Percentiles rank a stretch among this genome's conserved stretches.
These are phyloP conservation scores for Agonopterix subpropinquella DNA, from an alignment of 2,888 invertebrate genomes.

Conservation along the genomic window DNA sequence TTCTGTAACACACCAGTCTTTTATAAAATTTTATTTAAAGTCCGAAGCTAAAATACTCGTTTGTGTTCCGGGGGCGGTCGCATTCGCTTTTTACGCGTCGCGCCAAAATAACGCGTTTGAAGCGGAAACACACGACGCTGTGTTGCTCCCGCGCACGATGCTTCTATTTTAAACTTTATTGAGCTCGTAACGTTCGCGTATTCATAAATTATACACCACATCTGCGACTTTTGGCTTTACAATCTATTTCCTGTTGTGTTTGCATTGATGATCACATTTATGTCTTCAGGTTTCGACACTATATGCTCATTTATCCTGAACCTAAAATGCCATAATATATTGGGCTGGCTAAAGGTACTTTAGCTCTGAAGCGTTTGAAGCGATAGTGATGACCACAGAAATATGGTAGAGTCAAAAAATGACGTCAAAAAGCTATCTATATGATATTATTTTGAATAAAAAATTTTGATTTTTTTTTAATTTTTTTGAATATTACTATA, in stretches of 20 bases:
- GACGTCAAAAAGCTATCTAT: too few species aligned
- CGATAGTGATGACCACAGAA: too few species aligned
- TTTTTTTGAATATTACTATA: too few species aligned
- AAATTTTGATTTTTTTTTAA: too few species aligned
- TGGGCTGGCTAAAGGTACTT: too few species aligned
- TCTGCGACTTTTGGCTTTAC: not conserved
- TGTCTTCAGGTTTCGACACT: not conserved
- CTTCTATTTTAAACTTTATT: not conserved
- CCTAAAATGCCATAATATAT: not conserved
- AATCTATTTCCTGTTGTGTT: not conserved
- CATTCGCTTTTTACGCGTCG: constrained; percentile 4
- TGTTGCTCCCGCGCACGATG: constrained; percentile 14
- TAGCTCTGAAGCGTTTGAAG: too few species aligned
- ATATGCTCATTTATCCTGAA: not conserved
- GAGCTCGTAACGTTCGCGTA: not conserved
- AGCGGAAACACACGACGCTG: constrained; percentile 11
- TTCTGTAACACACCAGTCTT: too few species aligned
- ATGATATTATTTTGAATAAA: too few species aligned
- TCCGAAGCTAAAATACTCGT: constrained; percentile 1
- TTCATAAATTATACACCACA: not conserved
- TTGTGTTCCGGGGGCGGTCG: constrained; percentile 2
- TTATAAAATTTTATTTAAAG: too few species aligned
- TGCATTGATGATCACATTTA: not conserved
- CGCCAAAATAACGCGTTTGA: constrained; percentile 10
- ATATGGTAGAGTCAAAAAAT: too few species aligned